Evolutionary conservation across 2,888 invertebrate genomes (phyloP).

Genomic region (Baccha elongata): DNA sequence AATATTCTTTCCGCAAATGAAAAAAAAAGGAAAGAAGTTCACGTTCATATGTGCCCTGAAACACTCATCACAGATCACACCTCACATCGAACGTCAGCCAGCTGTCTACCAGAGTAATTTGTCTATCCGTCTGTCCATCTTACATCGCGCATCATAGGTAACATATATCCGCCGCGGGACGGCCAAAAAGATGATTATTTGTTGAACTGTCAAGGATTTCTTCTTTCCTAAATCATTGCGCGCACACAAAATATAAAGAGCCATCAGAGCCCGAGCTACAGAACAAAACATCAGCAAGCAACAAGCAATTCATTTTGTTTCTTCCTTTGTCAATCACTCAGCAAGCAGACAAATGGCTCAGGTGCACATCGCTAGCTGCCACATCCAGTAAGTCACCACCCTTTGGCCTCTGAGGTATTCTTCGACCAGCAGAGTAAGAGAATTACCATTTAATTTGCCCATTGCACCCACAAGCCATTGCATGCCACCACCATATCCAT

Average conservation of each 20-base stretch:
- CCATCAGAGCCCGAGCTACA: neutral
- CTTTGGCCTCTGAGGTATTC: slow-evolving; percentile 69
- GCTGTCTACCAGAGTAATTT: slow-evolving; percentile 70
- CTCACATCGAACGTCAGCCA: slow-evolving; percentile 73
- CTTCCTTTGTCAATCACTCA: slow-evolving; percentile 69
- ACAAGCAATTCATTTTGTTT: slow-evolving; percentile 63
- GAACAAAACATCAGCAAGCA: slow-evolving; percentile 54
- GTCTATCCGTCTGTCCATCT: slow-evolving; percentile 64
- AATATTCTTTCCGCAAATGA: slow-evolving; percentile 48
- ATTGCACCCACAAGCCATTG: slow-evolving; percentile 64
- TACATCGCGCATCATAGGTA: neutral
- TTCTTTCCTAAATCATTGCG: slow-evolving; percentile 58
- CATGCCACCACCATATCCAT: slow-evolving; percentile 11
- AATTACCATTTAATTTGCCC: slow-evolving; percentile 71
- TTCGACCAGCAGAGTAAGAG: slow-evolving; percentile 64
- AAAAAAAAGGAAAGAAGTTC: slow-evolving; percentile 52
- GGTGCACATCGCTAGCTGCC: slow-evolving; percentile 58
- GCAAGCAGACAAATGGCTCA: slow-evolving; percentile 57
- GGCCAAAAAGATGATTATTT: slow-evolving; percentile 71
- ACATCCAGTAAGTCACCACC: slow-evolving; percentile 73
- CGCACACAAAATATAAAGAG: slow-evolving; percentile 11
- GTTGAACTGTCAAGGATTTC: slow-evolving; percentile 71
- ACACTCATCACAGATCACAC: slow-evolving; percentile 73
- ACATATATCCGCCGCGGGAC: slow-evolving; percentile 38
- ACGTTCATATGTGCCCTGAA: slow-evolving; percentile 68